A percentile compares a stretch with the other conserved stretches of the same genome.
These are phyloP conservation scores for Akabosia matsudoensis DNA, from an alignment of 1,140 invertebrate genomes.

Conservation along the genomic window DNA sequence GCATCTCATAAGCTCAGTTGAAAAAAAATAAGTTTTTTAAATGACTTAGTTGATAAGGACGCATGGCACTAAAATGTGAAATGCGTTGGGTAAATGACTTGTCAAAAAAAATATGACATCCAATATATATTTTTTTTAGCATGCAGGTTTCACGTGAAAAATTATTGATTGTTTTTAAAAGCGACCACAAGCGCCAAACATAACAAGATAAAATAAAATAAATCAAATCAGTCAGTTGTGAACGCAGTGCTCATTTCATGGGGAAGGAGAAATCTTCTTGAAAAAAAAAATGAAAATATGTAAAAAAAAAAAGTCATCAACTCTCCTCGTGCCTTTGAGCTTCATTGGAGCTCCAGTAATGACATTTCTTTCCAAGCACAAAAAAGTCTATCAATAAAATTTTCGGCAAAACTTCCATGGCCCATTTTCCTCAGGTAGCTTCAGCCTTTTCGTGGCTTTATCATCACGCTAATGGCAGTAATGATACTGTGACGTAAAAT, in stretches of 20 bases:
- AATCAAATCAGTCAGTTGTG: too few species aligned
- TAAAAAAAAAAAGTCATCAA: not conserved
- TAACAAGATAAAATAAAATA: not conserved
- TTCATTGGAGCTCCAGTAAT: not conserved
- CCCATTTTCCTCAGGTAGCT: not conserved
- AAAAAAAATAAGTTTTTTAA: not conserved
- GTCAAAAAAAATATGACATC: not conserved
- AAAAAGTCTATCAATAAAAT: too few species aligned
- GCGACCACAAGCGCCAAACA: not conserved
- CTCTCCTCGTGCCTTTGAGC: not conserved
- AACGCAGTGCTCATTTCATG: too few species aligned
- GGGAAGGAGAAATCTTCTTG: too few species aligned
- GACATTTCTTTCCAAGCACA: not conserved
- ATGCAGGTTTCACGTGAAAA: not conserved
- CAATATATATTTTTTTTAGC: not conserved
- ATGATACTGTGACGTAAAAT: not conserved
- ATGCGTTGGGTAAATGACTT: too few species aligned
- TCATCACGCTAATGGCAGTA: not conserved
- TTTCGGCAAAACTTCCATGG: not conserved
- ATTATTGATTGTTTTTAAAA: slow-evolving; percentile 9
- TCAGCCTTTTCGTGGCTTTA: not conserved
- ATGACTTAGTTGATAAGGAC: too few species aligned
- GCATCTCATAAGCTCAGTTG: not conserved
- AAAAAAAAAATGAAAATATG: not conserved
- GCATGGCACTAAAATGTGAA: not conserved